Base-by-base conservation (phyloP, 2,888 invertebrate species). In the Cheilosia soror region DNA sequence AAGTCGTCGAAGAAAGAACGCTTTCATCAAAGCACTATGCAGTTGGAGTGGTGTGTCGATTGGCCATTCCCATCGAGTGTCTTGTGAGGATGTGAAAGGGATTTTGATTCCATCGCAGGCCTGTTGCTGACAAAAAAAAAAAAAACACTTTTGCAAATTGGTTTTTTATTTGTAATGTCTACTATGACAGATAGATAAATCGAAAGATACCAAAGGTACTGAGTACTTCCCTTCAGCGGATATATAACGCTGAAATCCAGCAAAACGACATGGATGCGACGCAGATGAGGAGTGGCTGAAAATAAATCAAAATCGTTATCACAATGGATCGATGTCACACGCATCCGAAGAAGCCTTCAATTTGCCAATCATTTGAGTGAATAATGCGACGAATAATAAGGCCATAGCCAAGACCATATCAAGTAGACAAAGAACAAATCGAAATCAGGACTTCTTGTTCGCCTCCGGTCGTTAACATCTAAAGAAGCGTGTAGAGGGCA, bases 231-330 rank as follows among this genome's bases (percentile, higher is more conserved):
- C 47, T 55, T 62, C 78, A 68, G 55, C 73, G 63, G 42, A 83
- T 79, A 49, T 63, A 53, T 73, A 37, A 20, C 65, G 42, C 44
- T 65, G 51, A 49, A 47, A 44, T 65, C 15, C 27, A 44, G 42
- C 42, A 37, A 53, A 44, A 20, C 20, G 72, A 51, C 80, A 47
- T 65, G 20, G 62, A 73, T 44, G 29, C 60, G 82, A 68, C 68
- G 42, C 57, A 75, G 69, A 84, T 84, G 71, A 76, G 84, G 75
- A 80, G 69, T 66, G 80, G 44, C 60, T 65, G 69, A 40, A 66
- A 80, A 84, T 84, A 84, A 84, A 84, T 84, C 84, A 84, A 75
- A 71, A 60, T 75, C 80, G 51, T 58, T 84, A 84, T 84, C 84
- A 55, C 65, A 69, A 29, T 42, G 69, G 79, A 79, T 80, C 80